These are phyloP conservation scores for Trissolcus basalis DNA, from an alignment of 1,140 invertebrate genomes.

Conservation along the genomic window DNA sequence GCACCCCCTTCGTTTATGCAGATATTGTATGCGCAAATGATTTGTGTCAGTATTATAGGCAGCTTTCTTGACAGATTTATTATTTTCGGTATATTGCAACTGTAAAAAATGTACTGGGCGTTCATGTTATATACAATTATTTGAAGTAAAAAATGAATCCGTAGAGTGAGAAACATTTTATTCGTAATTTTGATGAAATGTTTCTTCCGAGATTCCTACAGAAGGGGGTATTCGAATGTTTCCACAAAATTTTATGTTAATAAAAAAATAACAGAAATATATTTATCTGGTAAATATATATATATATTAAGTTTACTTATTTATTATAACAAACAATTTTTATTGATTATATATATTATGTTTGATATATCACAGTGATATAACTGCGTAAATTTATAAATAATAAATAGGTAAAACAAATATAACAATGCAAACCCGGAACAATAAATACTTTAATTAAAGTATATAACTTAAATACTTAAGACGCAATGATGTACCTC, in stretches of 20 bases:
- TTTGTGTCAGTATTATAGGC: slow-evolving; percentile 25
- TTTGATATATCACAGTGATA: no score
- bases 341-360: no score
- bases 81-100: no score
- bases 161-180: no score
- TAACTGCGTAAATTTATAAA: no score
- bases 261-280: background rate
- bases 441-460: slow-evolving; percentile 3
- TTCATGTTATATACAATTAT: no score
- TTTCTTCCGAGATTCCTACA: background rate
- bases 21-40: slow-evolving; percentile 6
- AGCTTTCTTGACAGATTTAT: background rate
- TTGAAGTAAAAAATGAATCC: no score
- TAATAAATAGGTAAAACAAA: slow-evolving; percentile 6
- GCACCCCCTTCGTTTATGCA: slow-evolving; percentile 24
- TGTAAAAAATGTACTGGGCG: no score
- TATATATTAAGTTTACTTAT: background rate
- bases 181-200: no score
- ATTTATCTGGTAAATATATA: slow-evolving; percentile 4
- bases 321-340: no score
- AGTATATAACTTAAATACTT: slow-evolving; percentile 7
- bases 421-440: background rate
- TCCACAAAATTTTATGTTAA: slow-evolving; percentile 10
- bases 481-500: slow-evolving; percentile 22
- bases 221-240: slow-evolving; percentile 9